Evolutionary conservation across 2,113 vertebrate genomes (phyloP).

Genomic region (Prinia subflava): DNA sequence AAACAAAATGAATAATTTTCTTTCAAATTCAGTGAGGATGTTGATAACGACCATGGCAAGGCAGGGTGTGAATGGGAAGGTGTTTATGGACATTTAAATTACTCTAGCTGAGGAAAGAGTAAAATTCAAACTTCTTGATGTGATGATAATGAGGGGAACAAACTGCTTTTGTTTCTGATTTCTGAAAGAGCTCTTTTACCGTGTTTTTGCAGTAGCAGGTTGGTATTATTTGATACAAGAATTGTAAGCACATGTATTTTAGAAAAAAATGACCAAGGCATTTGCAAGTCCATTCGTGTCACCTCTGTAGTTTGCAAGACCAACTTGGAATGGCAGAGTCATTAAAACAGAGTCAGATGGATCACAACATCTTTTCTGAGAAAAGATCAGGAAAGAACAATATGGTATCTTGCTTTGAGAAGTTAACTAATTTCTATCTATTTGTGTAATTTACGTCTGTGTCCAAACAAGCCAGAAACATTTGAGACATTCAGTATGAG

Average conservation of each 20-base stretch:
- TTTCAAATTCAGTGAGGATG: neutral
- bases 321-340: neutral
- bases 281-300: neutral
- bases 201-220: neutral
- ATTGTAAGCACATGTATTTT: neutral
- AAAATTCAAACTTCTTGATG: conserved; percentile 5
- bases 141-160: neutral
- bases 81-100: neutral
- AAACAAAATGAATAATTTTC: conserved; percentile 4
- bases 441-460: neutral
- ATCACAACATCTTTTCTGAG: neutral
- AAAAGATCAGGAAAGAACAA: neutral
- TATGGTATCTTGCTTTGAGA: neutral
- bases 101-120: neutral
- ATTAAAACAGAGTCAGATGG: neutral
- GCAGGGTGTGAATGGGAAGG: neutral
- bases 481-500: neutral
- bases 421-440: neutral
- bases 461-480: neutral
- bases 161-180: neutral
- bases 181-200: neutral
- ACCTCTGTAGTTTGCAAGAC: neutral
- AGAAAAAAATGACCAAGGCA: neutral
- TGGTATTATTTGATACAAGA: neutral
- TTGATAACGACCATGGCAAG: neutral